These are phyloP conservation scores for Cyrtorhinus lividipennis DNA, from an alignment of 1,140 invertebrate species.

Conservation along the genomic window DNA sequence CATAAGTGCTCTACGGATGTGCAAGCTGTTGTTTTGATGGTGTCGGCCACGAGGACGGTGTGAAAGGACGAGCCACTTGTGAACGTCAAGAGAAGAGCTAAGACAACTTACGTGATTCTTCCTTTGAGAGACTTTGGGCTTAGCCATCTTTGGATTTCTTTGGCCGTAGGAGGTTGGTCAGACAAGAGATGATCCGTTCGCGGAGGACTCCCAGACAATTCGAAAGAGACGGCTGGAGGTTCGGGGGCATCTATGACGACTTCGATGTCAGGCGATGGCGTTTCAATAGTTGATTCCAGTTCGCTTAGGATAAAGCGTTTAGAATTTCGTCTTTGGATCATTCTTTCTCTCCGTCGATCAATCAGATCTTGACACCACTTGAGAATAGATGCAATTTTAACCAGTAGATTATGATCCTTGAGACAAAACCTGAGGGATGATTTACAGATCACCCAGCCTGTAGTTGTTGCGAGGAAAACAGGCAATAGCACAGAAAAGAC, in stretches of 20 bases:
- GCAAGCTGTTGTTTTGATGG: no score
- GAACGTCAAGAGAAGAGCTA: no score
- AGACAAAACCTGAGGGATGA: no score
- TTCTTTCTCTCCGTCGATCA: constrained; percentile 12
- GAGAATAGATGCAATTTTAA: constrained; percentile 4
- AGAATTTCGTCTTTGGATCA: constrained; percentile 30
- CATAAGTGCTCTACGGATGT: no score
- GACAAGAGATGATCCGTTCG: constrained; percentile 25
- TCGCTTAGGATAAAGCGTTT: constrained; percentile 53
- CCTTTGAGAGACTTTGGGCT: constrained; percentile 25
- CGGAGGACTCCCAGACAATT: constrained; percentile 25
- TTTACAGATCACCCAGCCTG: no score
- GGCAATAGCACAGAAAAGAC: no score
- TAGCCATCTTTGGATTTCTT: constrained; percentile 25
- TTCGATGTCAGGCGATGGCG: constrained; percentile 17
- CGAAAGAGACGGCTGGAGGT: constrained; percentile 17
- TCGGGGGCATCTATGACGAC: constrained; percentile 20
- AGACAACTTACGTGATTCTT: constrained; percentile 25
- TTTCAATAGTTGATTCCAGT: constrained; percentile 30
- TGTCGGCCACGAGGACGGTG: no score
- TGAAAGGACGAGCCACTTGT: not conserved
- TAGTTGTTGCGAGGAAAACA: no score
- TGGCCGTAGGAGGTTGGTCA: constrained; percentile 24
- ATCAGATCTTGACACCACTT: not conserved
- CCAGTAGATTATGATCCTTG: not conserved